Percentiles rank a stretch among this genome's conserved stretches.
Conservation (phyloP, 1,140 invertebrate genomes). For the Cataglyphis hispanica region DNA sequence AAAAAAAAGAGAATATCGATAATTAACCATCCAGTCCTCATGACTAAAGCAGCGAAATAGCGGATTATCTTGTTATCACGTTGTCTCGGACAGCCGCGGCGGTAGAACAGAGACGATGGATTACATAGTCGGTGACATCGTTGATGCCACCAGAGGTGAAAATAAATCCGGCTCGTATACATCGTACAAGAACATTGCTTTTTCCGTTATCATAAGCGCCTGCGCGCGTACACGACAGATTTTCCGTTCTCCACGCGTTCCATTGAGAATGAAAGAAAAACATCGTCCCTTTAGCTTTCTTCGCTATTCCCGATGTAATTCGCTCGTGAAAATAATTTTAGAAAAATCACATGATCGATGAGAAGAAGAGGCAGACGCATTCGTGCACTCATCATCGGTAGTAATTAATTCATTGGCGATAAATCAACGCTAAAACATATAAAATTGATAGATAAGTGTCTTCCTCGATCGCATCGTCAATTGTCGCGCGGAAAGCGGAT, state of each 20-base stretch:
- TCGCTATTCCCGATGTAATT: neutral
- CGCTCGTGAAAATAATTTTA: constrained; percentile 12
- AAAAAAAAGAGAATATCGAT: neutral
- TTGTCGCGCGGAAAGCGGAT: constrained; percentile 1
- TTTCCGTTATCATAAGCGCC: neutral
- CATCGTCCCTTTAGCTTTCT: neutral
- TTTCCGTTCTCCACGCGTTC: neutral
- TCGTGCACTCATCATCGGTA: neutral
- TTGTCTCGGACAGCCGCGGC: constrained; percentile 14
- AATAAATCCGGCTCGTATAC: constrained; percentile 51
- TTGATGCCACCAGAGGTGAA: neutral
- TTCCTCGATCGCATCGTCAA: constrained; percentile 2
- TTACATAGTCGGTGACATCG: constrained; percentile 15
- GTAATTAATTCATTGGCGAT: constrained; percentile 14
- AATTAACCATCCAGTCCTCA: constrained; percentile 13
- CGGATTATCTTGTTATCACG: constrained; percentile 48
- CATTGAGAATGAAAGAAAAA: constrained; percentile 3
- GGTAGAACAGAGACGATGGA: neutral
- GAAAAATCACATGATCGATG: neutral
- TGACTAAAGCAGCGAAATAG: constrained; percentile 3
- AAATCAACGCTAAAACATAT: constrained; percentile 26
- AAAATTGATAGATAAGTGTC: neutral
- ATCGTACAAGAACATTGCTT: neutral
- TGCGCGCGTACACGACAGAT: neutral
- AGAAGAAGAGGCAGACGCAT: constrained; percentile 2